Conservation (phyloP, 2,797 vertebrate genomes). For the Malurus leucopterus region DNA sequence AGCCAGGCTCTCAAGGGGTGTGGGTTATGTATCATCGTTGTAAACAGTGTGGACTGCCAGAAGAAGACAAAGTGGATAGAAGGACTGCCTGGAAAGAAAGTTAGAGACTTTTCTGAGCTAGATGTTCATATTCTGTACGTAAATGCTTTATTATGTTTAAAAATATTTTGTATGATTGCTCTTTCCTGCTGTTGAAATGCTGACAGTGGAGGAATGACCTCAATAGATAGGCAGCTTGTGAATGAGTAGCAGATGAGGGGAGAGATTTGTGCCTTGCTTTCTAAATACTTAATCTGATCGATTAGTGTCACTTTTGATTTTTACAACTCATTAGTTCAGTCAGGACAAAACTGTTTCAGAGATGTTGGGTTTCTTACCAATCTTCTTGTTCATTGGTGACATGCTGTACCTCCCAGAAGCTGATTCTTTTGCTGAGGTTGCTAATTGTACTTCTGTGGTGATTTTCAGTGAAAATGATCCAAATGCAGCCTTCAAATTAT, state of each 20-base stretch:
- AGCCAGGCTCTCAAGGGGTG: not conserved
- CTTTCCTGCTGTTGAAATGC: not conserved
- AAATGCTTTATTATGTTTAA: not conserved
- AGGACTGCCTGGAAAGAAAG: not conserved
- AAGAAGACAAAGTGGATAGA: not conserved
- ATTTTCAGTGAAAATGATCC: not conserved
- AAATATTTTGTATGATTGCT: not conserved
- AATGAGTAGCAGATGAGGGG: not conserved
- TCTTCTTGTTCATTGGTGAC: not conserved
- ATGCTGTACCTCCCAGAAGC: not conserved
- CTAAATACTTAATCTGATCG: not conserved
- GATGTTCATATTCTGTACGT: not conserved
- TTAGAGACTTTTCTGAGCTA: not conserved
- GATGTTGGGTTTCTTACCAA: not conserved
- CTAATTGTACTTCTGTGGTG: not conserved
- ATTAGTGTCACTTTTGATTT: not conserved
- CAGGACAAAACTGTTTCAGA: not conserved
- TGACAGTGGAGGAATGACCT: not conserved
- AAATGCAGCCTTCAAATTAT: not conserved
- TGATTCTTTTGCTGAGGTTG: not conserved
- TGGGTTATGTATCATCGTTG: fast-evolving
- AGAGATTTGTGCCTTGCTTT: not conserved
- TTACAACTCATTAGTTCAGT: not conserved
- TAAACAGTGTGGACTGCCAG: not conserved
- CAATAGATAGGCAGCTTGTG: not conserved